These are phyloP conservation scores for Steromphala cineraria DNA, from an alignment of 2,888 invertebrate genomes.

Conservation along the genomic window DNA sequence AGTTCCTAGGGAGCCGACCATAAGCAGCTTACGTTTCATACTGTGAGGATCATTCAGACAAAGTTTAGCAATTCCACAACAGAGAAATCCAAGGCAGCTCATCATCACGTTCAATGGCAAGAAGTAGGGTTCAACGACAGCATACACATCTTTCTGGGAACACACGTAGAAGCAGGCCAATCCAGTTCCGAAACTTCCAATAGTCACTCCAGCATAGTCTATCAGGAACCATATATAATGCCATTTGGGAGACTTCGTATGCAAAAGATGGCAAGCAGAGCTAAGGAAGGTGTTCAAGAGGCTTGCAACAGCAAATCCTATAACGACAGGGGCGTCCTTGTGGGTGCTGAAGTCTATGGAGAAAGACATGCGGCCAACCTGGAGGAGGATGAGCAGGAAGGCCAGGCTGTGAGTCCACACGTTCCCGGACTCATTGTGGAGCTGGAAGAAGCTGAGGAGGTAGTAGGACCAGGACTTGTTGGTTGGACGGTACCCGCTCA, in stretches of 20 bases:
- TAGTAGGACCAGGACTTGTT: constrained; percentile 54
- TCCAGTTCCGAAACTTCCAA: constrained; percentile 50
- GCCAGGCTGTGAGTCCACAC: constrained; percentile 64
- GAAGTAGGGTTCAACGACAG: constrained; percentile 24
- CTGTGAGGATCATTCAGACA: constrained; percentile 49
- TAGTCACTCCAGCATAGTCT: constrained; percentile 63
- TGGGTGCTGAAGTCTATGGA: constrained; percentile 1
- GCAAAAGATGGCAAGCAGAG: constrained; percentile 56
- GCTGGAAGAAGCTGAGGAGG: constrained; percentile 50
- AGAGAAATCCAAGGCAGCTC: constrained; percentile 45
- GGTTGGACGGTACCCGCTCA: constrained; percentile 51
- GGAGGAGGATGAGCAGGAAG: constrained; percentile 40
- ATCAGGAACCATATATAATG: constrained; percentile 60
- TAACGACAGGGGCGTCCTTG: constrained; percentile 32
- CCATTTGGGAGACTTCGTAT: constrained; percentile 51
- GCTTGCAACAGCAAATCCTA: constrained; percentile 47
- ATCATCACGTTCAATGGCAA: constrained; percentile 47
- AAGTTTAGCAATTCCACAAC: constrained; percentile 50
- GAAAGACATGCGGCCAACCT: constrained; percentile 8
- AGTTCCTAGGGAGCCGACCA: constrained; percentile 42
- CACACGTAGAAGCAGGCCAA: constrained; percentile 50
- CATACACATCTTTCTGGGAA: constrained; percentile 39
- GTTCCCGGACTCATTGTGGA: constrained; percentile 65
- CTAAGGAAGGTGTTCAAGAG: constrained; percentile 46
- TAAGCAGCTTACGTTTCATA: constrained; percentile 45